Evolutionary conservation across 2,113 vertebrate species (phyloP).

Genomic region (Elachura formosa): DNA sequence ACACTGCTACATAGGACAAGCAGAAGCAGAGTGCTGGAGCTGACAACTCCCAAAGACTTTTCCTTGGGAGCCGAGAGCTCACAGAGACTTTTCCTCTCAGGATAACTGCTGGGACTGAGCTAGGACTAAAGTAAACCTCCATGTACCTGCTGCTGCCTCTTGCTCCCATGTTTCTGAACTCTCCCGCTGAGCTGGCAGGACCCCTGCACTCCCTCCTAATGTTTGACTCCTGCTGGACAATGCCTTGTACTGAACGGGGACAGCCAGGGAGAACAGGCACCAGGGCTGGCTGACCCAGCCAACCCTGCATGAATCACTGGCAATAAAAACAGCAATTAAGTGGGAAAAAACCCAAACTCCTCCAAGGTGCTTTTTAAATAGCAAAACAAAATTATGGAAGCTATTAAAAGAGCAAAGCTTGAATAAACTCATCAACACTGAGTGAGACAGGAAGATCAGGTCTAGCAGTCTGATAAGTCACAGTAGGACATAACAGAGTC

Average conservation of each 20-base stretch:
- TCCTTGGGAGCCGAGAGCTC: background rate
- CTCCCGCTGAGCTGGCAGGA: background rate
- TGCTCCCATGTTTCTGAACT: background rate
- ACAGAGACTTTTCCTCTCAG: background rate
- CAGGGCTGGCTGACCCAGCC: background rate
- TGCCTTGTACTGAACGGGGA: background rate
- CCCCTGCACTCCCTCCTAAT: background rate
- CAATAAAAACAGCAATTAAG: background rate
- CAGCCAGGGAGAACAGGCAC: background rate
- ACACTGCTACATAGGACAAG: background rate
- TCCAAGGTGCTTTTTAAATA: background rate
- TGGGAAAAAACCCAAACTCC: background rate
- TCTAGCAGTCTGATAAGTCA: background rate
- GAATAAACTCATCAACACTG: background rate
- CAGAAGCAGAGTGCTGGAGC: background rate
- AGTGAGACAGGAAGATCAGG: background rate
- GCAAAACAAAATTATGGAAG: background rate
- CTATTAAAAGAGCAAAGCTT: background rate
- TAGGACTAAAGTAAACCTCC: background rate
- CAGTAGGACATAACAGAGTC: background rate
- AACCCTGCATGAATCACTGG: background rate
- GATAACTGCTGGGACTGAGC: background rate
- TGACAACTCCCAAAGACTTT: background rate
- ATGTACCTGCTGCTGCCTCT: background rate
- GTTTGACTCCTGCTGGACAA: background rate